Base-by-base conservation (phyloP, 2,888 invertebrate genomes). In the Torymus aiolomorphi region DNA sequence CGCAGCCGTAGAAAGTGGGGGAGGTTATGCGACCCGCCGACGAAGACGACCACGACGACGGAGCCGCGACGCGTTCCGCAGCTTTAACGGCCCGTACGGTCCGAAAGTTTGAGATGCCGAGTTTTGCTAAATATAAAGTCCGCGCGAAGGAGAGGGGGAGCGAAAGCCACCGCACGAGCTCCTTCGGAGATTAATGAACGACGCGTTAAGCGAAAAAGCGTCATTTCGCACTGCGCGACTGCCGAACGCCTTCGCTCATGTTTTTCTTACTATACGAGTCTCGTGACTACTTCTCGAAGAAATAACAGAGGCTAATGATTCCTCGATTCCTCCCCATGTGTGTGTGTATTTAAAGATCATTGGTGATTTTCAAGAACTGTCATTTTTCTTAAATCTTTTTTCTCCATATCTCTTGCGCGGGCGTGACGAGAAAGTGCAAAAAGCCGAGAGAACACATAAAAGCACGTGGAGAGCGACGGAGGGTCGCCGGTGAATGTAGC, bases 61-160 rank as follows among this genome's bases (percentile, higher is more conserved):
- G 42, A 42, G 42, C 8, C 42, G 8, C 42, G 42, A 42, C 42
- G 85, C 85, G 84, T 84, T 84, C 84, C 85, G 81, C 80, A 75
- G 83, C 76, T 85, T 86, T 87, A 87, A 87, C 85, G 85, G 85
- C 82, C 84, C 82, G 83, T 81, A 80, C 83, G 83, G 81, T 75
- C 83, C 84, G 82, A 83, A 84, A 84, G 82, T 83, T 84, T 83
- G 83, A 83, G 84, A 84, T 83, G 84, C 83, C 83, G 78, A 71
- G 52, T 67, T 67, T 81, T 76, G 83, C 85, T 86, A 86, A 85
- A 86, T 86, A 85, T 84, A 84, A 82, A 82, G 74, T 62, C 52
- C 66, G 62, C 31, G 75, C 74, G 79, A 63, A 24, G 12, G 14
- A 13, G 57, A 54, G n/a, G 57, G 63, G 56, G 49, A 49, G 59